Percentiles rank a stretch among this genome's conserved stretches.
phyloP scores from a whole-genome alignment of 2,113 vertebrate species.

The Columbina picui region DNA sequence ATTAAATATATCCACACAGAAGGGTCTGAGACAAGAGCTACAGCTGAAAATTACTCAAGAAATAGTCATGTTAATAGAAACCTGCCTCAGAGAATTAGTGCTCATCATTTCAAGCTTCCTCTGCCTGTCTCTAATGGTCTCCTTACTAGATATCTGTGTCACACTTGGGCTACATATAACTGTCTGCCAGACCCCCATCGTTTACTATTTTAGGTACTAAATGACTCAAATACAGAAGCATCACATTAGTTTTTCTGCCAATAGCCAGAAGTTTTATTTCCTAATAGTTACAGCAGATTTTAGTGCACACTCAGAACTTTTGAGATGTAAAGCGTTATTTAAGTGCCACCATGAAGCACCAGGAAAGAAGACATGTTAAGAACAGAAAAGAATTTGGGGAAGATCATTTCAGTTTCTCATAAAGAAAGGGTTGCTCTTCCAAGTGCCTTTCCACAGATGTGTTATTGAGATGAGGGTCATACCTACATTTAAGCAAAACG shows the following conservation, averaged over 20 bases:
- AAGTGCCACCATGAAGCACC: not conserved
- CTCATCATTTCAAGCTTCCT: not conserved
- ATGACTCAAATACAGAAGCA: not conserved
- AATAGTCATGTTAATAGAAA: not conserved
- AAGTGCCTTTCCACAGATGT: not conserved
- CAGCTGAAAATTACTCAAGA: not conserved
- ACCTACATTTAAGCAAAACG: not conserved
- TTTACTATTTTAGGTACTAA: not conserved
- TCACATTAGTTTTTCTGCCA: not conserved
- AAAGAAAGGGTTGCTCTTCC: not conserved
- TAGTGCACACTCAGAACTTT: not conserved
- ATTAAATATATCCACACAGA: not conserved
- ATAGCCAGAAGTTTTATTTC: not conserved
- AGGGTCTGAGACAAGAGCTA: not conserved
- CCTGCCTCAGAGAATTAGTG: not conserved
- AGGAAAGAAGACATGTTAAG: not conserved
- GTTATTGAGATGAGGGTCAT: not conserved
- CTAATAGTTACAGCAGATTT: not conserved
- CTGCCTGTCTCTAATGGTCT: not conserved
- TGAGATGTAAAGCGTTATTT: not conserved
- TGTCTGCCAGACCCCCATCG: not conserved
- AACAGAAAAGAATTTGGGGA: not conserved
- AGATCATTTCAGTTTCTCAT: not conserved
- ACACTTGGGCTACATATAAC: not conserved
- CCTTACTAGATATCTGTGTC: not conserved